Conservation (phyloP, 23 tunicate species). For the Pegea sp. region DNA sequence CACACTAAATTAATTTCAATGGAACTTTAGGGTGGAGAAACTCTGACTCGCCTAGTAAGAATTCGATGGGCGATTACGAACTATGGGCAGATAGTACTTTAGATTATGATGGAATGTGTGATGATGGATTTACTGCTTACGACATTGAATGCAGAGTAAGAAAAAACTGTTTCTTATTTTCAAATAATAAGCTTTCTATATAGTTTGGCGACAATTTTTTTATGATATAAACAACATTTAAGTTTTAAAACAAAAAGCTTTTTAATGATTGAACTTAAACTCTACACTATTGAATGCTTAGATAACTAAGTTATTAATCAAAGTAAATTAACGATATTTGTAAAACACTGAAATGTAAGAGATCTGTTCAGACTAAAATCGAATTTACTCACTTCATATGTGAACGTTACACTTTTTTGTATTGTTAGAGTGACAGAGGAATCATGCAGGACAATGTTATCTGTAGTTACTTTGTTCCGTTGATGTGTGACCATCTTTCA, state of each 20-base stretch:
- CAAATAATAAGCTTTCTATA: no score
- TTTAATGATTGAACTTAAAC: no score
- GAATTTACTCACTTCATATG: no score
- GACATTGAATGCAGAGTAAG: slow-evolving; percentile 16
- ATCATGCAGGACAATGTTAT: slow-evolving; percentile 4
- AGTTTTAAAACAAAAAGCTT: neutral
- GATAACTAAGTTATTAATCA: no score
- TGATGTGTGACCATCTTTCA: slow-evolving; percentile 4
- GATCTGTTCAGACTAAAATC: no score
- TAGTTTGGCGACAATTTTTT: no score
- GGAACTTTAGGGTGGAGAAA: slow-evolving; percentile 4
- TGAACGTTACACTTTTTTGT: no score
- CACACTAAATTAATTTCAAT: no score
- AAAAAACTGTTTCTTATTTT: neutral
- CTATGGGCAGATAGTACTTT: slow-evolving; percentile 1
- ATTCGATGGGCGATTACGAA: slow-evolving; percentile 11
- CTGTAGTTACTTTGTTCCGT: neutral
- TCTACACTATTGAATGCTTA: no score
- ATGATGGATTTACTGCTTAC: neutral
- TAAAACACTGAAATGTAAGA: no score
- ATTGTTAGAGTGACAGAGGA: slow-evolving; percentile 15
- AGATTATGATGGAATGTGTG: slow-evolving; percentile 10
- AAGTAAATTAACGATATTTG: no score
- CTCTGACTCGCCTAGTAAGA: slow-evolving; percentile 1
- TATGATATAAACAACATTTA: neutral